These are phyloP conservation scores for Nasua narica DNA, from an alignment of 2,797 vertebrate species.

Conservation along the genomic window DNA sequence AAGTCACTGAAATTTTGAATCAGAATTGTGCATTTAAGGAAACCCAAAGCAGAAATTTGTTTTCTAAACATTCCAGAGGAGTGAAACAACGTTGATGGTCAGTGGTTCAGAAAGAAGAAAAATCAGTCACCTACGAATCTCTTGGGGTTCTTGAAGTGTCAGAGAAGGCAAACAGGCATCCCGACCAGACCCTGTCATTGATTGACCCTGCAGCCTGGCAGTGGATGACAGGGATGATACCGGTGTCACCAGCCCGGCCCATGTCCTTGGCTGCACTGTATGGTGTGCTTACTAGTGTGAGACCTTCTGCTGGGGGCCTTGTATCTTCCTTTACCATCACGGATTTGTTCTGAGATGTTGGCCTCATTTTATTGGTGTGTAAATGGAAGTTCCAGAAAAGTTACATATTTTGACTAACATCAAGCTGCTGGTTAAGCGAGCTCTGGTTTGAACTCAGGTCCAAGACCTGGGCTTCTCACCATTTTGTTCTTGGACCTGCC, in stretches of 20 bases:
- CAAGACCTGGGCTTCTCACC: neutral
- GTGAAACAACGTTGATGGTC: neutral
- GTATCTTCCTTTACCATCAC: neutral
- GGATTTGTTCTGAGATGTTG: neutral
- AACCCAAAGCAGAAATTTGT: neutral
- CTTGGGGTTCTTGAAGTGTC: neutral
- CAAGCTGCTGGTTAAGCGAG: neutral
- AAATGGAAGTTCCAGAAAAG: neutral
- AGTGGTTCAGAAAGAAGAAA: neutral
- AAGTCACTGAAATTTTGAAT: neutral
- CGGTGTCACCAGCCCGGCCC: rapidly evolving
- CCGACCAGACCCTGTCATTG: neutral
- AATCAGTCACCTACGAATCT: neutral
- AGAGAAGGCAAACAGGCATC: neutral
- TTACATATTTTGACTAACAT: neutral
- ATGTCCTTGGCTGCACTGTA: rapidly evolving
- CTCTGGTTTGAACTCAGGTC: neutral
- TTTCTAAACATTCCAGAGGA: neutral
- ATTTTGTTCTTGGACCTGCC: neutral
- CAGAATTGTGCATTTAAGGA: neutral
- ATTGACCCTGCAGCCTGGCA: neutral
- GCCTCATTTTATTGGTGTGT: neutral
- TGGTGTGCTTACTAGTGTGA: no score
- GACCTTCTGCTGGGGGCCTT: neutral
- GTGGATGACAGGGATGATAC: rapidly evolving